Evolutionary conservation across 1,140 invertebrate species (phyloP), one percentile per base, ranked within the genome.

Genomic region (Hetaerina americana): DNA sequence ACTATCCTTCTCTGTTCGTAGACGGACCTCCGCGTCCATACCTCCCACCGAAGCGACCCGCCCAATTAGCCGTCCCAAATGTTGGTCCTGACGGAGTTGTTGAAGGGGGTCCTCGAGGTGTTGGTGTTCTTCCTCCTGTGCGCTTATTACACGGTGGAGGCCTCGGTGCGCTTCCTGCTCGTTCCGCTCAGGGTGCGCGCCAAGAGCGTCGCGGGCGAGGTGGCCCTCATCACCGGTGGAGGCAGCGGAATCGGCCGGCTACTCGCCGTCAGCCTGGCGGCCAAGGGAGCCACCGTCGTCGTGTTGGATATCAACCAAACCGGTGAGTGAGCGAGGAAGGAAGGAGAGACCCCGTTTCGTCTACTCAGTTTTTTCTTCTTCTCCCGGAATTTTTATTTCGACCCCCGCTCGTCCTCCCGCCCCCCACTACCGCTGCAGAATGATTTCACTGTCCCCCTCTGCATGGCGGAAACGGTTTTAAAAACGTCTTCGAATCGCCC

Each of bases 251-350:
- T 98, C 27, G 96, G 96, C 24, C 85, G 92, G 71, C 85, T 93
- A 69, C 80, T 97, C 72, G 89, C 94, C 0, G 79, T 91, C 0
- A 88, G 90, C 76, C 86, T 97, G 75, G 92, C 92, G 5, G 85
- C 89, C 74, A 82, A 91, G 15, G 91, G 93, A 71, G 91, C 91
- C 66, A 88, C 85, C 71, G 86, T 97, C 18, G 89, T 98, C 12
- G 84, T 96, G 31, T 97, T 94, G 94, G 96, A 98, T 82, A 87
- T 97, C 67, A 96, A 95, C 80, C 85, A 90, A 80, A 84, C 87
- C 83, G 90, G 92, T 92, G 78, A 81, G 81, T 79, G 40, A 5
- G 15, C 22, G 2, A 1, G 2, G 10, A 1, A 10, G 40, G n/a
- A n/a, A n/a, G n/a, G n/a, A n/a, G n/a, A n/a, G n/a, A n/a, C n/a